Evolutionary conservation across 2,888 invertebrate species (phyloP), one percentile per base, ranked within the genome.

Genomic region (Sialis fuliginosa): DNA sequence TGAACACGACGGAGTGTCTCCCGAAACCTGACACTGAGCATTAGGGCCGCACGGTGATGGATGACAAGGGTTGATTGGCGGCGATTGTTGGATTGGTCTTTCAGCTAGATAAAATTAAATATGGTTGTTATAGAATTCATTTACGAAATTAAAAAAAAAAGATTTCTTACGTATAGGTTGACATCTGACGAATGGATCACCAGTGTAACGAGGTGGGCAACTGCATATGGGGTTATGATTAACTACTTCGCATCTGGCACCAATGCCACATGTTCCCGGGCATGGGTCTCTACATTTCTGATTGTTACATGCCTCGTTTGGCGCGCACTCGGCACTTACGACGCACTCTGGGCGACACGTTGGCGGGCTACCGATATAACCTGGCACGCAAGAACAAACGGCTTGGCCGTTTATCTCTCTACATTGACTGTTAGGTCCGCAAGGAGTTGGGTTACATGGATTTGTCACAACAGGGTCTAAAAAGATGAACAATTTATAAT

Each of bases 21-120:
- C 76, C 8, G 71, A 64, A 51, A 77, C 71, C 58, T 75, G 75
- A 56, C 86, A 87, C 57, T 81, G 70, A 1, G 85, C 72, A 60
- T 82, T 79, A 1, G 82, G 76, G n/a, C 87, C 88, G 60, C 88
- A 88, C 1, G 87, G 86, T 35, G 81, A 80, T 45, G 85, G 84
- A 47, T 69, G 65, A 57, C 87, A 87, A n/a, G 83, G 81, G 56
- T 84, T 75, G 33, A 69, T 61, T 32, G 67, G 64, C 45, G 54
- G 49, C 54, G 68, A 57, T 48, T 62, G 54, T 54, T 67, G 63
- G 35, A 62, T 59, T 52, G 68, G 66, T 10, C 69, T 70, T 55
- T 63, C 67, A 56, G 67, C 71, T 65, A 64, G 48, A 44, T 37
- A 31, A 7, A 44, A 10, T 22, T 41, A 47, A 13, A 31, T n/a